phyloP scores from a whole-genome alignment of 2,797 vertebrate species.

The Ispidina lecontei region DNA sequence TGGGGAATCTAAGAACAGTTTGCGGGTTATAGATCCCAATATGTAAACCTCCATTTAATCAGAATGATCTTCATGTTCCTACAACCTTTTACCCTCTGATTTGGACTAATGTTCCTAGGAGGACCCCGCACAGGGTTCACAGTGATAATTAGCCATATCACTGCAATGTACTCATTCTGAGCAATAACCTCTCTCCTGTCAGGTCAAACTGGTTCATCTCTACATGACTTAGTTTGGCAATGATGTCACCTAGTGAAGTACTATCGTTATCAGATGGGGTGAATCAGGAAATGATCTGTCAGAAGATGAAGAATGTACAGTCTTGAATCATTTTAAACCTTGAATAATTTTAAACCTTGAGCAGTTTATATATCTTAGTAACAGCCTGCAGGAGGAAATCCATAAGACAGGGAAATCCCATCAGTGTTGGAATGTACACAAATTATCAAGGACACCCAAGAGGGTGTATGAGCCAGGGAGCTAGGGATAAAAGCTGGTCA shows the following conservation, averaged over 20 bases:
- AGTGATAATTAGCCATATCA: background rate
- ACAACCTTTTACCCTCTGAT: background rate
- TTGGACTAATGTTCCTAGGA: background rate
- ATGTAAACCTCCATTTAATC: background rate
- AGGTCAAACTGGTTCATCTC: background rate
- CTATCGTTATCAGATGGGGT: background rate
- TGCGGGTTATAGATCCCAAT: background rate
- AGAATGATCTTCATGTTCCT: background rate
- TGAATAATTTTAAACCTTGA: background rate
- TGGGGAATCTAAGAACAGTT: background rate
- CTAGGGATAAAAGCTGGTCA: background rate
- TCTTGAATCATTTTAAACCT: background rate
- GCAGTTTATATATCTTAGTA: background rate
- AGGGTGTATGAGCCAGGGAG: background rate
- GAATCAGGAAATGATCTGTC: conserved; percentile 1
- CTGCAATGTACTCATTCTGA: background rate
- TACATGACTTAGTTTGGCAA: background rate
- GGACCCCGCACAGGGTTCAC: background rate
- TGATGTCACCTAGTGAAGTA: background rate
- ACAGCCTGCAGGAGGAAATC: conserved; percentile 16
- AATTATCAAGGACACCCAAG: background rate
- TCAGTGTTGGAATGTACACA: background rate
- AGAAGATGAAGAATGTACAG: background rate
- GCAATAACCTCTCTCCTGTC: background rate
- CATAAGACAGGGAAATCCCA: background rate